Conservation (phyloP, 2,797 vertebrate genomes). For the Enteromius treurensis region DNA sequence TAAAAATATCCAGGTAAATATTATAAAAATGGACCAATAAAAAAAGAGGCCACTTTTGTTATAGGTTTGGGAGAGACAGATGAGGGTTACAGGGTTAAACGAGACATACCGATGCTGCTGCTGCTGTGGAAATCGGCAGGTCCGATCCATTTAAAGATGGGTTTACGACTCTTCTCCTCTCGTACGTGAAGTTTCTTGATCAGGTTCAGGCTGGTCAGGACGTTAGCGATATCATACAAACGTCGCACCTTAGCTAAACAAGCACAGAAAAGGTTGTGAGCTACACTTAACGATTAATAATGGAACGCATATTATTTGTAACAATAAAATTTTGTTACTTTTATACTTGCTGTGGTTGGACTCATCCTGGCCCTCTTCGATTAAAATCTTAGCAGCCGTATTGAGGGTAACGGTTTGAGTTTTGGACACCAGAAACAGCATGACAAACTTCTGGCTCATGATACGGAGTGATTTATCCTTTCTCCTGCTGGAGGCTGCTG, state of each 20-base stretch:
- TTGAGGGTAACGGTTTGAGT: conserved; percentile 92
- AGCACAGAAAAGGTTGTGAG: conserved; percentile 34
- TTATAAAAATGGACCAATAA: too few relatives aligned
- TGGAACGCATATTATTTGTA: neutral
- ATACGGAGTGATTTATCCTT: conserved; percentile 97
- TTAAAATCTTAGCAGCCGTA: conserved; percentile 94
- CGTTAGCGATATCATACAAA: conserved; percentile 96
- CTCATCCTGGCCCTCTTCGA: conserved; percentile 91
- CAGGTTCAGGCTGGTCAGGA: conserved; percentile 92
- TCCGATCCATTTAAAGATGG: conserved; percentile 94
- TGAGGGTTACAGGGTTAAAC: neutral
- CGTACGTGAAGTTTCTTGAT: conserved; percentile 95
- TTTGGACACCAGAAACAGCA: conserved; percentile 92
- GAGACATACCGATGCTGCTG: neutral
- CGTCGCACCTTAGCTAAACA: conserved; percentile 91
- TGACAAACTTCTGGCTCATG: conserved; percentile 99
- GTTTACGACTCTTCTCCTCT: conserved; percentile 90
- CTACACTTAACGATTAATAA: neutral
- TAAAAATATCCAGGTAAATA: too few relatives aligned
- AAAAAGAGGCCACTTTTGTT: too few relatives aligned
- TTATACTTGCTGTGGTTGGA: conserved; percentile 96
- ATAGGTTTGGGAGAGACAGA: too few relatives aligned
- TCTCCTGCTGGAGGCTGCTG: conserved; percentile 84
- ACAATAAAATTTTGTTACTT: conserved; percentile 80
- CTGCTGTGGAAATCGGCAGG: conserved; percentile 76